A percentile compares a stretch with the other conserved stretches of the same genome.
These are phyloP conservation scores for Tapirus terrestris DNA, from an alignment of 2,113 vertebrate genomes.

Conservation along the genomic window DNA sequence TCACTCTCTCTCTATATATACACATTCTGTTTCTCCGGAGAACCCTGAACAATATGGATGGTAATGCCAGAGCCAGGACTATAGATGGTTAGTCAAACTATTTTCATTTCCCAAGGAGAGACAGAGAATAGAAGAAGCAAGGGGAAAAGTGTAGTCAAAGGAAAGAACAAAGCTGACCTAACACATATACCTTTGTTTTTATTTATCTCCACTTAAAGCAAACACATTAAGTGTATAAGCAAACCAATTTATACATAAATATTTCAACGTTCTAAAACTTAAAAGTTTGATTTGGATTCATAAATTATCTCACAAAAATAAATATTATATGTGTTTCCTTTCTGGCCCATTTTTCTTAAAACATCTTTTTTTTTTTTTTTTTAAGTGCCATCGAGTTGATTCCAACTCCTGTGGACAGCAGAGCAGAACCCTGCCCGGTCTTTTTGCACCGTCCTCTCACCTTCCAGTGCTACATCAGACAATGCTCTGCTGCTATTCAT, in stretches of 20 bases:
- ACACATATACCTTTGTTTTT: background rate
- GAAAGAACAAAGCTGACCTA: background rate
- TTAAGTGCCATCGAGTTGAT: no score
- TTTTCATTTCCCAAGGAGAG: background rate
- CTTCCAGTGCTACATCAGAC: no score
- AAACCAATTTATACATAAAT: background rate
- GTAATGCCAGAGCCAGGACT: background rate
- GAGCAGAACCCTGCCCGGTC: no score
- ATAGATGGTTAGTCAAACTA: background rate
- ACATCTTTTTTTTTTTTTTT: background rate
- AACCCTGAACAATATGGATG: background rate
- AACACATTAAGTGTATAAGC: background rate
- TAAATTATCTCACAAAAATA: conserved; percentile 40
- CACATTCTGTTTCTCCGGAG: background rate
- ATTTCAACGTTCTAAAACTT: conserved; percentile 6
- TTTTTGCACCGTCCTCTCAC: no score
- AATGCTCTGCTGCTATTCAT: no score
- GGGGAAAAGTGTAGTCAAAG: background rate
- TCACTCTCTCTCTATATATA: background rate
- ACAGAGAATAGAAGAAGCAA: background rate
- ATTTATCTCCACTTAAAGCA: background rate
- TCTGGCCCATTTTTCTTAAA: background rate
- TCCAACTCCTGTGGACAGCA: no score
- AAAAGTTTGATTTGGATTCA: background rate
- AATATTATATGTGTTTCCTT: background rate